A percentile compares a stretch with the other conserved stretches of the same genome.
phyloP scores from a whole-genome alignment of 2,113 vertebrate genomes.

The Seriola quinqueradiata region DNA sequence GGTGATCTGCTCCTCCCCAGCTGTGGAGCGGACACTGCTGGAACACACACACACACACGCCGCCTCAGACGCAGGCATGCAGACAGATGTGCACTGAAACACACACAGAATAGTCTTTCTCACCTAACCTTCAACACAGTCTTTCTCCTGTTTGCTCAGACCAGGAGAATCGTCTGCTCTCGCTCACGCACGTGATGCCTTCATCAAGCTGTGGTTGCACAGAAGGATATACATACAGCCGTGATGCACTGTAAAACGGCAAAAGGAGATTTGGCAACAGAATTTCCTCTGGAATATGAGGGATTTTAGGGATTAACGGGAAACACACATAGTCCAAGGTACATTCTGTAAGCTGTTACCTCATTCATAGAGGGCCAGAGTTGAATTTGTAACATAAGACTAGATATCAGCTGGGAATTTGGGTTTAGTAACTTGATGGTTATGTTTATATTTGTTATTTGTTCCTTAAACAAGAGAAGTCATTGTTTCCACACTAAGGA shows the following conservation, averaged over 20 bases:
- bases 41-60: constrained; percentile 14
- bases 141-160: constrained; percentile 26
- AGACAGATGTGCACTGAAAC: constrained; percentile 52
- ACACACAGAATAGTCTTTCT: constrained; percentile 22
- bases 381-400: constrained; percentile 1
- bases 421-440: neutral
- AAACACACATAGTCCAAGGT: constrained; percentile 69
- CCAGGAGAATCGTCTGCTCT: constrained; percentile 3
- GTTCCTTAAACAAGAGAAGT: too few relatives aligned
- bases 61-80: neutral
- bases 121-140: constrained; percentile 18
- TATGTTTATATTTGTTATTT: neutral
- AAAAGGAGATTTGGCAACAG: constrained; percentile 66
- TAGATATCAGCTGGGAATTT: constrained; percentile 9
- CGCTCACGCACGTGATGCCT: constrained; percentile 4
- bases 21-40: constrained; percentile 50
- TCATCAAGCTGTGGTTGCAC: constrained; percentile 7
- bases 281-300: constrained; percentile 67
- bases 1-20: constrained; percentile 57
- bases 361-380: constrained; percentile 34
- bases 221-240: neutral
- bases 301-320: constrained; percentile 76
- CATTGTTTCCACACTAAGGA: neutral
- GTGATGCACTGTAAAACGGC: constrained; percentile 19
- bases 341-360: constrained; percentile 58